Evolutionary conservation across 2,888 invertebrate species (phyloP).

Genomic region (Oeneis ivallda): DNA sequence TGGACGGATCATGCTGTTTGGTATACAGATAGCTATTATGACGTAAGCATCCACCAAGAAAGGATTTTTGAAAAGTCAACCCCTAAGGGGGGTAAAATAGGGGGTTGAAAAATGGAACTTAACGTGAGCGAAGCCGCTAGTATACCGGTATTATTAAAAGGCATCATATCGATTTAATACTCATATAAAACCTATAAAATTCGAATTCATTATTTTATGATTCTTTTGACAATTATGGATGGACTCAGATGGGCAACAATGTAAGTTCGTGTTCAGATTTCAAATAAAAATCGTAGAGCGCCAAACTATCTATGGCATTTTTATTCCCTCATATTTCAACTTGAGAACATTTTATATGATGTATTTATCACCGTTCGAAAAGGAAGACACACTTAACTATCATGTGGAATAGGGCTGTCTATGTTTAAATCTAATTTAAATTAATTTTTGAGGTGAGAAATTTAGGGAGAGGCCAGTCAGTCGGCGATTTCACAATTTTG

Average conservation of each 20-base stretch:
- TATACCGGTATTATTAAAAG: no score
- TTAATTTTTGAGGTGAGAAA: no score
- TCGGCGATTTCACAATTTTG: no score
- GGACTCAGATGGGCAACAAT: not conserved
- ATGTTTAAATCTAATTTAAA: not conserved
- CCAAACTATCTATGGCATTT: not conserved
- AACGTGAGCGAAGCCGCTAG: no score
- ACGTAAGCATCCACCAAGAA: no score
- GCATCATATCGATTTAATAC: not conserved
- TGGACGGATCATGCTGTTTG: no score
- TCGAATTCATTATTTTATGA: not conserved
- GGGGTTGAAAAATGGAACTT: no score
- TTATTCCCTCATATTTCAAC: constrained; percentile 13
- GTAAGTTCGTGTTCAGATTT: not conserved
- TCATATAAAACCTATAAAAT: not conserved
- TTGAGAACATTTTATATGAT: constrained; percentile 3
- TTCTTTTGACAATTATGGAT: not conserved
- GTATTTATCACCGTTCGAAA: constrained; percentile 26
- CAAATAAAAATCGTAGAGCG: not conserved
- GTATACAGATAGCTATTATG: no score
- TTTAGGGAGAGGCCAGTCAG: no score
- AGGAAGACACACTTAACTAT: constrained; percentile 13
- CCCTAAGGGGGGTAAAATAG: no score
- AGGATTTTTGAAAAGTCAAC: no score
- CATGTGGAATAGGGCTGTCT: constrained; percentile 15